Percentiles rank a stretch among this genome's conserved stretches.
These are phyloP conservation scores for Peromyscus melanophrys DNA, from an alignment of 2,797 vertebrate genomes.

Conservation along the genomic window DNA sequence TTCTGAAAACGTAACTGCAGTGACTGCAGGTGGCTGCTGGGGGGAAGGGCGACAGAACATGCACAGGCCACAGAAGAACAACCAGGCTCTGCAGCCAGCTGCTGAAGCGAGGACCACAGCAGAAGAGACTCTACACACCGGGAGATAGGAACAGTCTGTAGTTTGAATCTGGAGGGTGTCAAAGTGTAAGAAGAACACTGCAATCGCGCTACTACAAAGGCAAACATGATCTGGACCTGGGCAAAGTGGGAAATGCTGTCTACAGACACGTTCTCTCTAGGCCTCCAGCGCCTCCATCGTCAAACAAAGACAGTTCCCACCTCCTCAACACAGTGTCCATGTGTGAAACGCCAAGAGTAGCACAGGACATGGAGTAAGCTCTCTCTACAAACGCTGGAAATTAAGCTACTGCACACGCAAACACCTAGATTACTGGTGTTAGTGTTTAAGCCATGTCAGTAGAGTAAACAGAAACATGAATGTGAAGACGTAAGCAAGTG, in stretches of 20 bases:
- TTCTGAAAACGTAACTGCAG: not conserved
- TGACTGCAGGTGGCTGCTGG: not conserved
- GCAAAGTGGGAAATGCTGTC: not conserved
- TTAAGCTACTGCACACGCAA: not conserved
- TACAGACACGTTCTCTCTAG: not conserved
- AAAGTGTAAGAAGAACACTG: not conserved
- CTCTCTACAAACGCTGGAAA: not conserved
- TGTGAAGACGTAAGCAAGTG: not conserved
- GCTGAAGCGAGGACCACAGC: not conserved
- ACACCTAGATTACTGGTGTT: not conserved
- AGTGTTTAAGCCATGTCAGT: not conserved
- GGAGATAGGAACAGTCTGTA: not conserved
- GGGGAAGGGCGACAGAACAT: not conserved
- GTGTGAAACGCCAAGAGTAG: not conserved
- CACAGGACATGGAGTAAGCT: rapidly evolving
- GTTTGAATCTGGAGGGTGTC: not conserved
- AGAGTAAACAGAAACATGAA: not conserved
- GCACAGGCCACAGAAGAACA: not conserved
- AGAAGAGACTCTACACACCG: not conserved
- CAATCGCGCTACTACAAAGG: not conserved
- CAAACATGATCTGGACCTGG: rapidly evolving
- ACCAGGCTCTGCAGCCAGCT: not conserved
- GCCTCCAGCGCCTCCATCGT: not conserved
- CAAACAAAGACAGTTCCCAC: not conserved
- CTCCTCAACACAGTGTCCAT: not conserved